Conservation (phyloP, 2,113 vertebrate species). For the Antidorcas marsupialis region DNA sequence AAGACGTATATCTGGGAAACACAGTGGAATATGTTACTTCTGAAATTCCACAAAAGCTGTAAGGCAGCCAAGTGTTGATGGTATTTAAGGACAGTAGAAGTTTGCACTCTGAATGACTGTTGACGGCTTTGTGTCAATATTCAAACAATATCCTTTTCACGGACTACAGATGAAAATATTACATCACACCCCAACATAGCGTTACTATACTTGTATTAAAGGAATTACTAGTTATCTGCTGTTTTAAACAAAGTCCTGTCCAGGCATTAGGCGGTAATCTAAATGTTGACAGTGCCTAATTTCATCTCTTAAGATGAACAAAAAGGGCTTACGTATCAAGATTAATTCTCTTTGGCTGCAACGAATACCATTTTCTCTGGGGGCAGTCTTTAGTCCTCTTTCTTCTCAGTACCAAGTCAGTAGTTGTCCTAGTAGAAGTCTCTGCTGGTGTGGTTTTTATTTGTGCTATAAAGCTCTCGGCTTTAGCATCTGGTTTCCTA, state of each 20-base stretch:
- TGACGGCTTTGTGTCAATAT: background rate
- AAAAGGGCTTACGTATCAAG: constrained; percentile 29
- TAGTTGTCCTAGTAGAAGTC: background rate
- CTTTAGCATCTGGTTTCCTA: constrained; percentile 36
- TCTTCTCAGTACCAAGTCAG: constrained; percentile 66
- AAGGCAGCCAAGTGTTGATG: background rate
- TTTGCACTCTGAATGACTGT: background rate
- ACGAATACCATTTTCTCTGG: constrained; percentile 72
- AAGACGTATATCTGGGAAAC: background rate
- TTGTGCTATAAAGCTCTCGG: constrained; percentile 4
- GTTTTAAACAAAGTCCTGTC: background rate
- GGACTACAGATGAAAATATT: background rate
- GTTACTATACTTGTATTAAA: background rate
- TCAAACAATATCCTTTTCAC: background rate
- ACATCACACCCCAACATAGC: background rate
- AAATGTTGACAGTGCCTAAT: background rate
- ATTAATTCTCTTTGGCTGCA: constrained; percentile 70
- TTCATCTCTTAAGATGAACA: background rate
- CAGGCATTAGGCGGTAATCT: background rate
- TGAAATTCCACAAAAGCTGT: background rate
- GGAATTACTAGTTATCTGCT: constrained; percentile 1
- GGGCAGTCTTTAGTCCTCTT: constrained; percentile 51
- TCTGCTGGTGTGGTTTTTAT: constrained; percentile 78
- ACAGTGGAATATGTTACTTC: background rate
- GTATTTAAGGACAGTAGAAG: background rate